Percentiles rank a stretch among this genome's conserved stretches.
phyloP scores from a whole-genome alignment of 2,797 vertebrate genomes.

The Darevskia mixta region DNA sequence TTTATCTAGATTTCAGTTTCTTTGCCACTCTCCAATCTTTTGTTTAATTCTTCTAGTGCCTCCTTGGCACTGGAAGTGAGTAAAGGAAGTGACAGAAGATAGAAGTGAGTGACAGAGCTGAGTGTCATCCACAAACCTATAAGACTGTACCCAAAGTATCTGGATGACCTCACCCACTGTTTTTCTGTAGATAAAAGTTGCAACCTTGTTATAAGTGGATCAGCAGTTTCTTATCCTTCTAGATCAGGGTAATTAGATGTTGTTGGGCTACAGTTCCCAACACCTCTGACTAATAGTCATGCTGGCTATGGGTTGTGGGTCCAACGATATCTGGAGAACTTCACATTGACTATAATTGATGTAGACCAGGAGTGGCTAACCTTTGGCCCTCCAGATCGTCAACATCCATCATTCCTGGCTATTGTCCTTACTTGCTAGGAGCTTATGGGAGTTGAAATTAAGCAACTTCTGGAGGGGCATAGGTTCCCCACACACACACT shows the following conservation, averaged over 20 bases:
- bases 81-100: not conserved
- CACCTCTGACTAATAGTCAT: no score
- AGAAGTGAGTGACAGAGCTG: not conserved
- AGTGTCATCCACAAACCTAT: not conserved
- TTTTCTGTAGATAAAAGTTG: not conserved
- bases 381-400: not conserved
- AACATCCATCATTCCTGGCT: not conserved
- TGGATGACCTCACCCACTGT: not conserved
- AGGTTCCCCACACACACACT: no score
- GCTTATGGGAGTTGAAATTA: no score
- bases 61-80: not conserved
- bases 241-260: not conserved
- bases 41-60: not conserved
- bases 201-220: not conserved
- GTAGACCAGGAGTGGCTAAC: no score
- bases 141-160: not conserved
- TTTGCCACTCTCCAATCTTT: not conserved
- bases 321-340: no score
- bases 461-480: no score
- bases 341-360: no score
- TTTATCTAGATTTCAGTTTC: not conserved
- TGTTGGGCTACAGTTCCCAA: no score
- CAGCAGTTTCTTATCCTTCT: no score
- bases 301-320: no score
- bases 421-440: no score